phyloP scores from a whole-genome alignment of 1,140 invertebrate genomes.

The Orchestia grillus region DNA sequence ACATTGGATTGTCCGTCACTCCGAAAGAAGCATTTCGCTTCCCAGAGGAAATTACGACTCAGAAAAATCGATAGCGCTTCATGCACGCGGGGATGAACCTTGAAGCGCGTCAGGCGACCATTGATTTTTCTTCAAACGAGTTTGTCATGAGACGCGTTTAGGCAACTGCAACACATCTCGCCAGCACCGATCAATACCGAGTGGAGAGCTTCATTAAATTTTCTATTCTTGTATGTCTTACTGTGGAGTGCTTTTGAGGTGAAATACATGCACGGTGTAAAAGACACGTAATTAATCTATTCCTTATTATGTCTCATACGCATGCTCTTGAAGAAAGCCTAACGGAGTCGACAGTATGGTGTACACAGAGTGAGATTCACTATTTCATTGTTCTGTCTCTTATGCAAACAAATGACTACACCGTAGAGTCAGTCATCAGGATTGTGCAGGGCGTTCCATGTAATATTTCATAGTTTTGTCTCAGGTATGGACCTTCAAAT shows the following conservation, averaged over 20 bases:
- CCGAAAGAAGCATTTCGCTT: constrained; percentile 7
- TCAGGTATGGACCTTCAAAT: too few relatives aligned
- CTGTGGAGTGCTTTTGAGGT: not conserved
- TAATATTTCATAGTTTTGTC: too few relatives aligned
- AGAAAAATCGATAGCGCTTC: constrained; percentile 28
- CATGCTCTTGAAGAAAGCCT: not conserved
- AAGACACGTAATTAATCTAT: not conserved
- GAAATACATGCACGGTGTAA: not conserved
- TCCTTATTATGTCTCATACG: not conserved
- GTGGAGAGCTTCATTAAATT: not conserved
- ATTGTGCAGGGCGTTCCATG: too few relatives aligned
- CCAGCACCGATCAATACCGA: not conserved
- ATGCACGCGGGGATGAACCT: constrained; percentile 4
- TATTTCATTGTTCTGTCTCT: too few relatives aligned
- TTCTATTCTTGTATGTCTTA: not conserved
- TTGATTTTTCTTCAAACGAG: constrained; percentile 45
- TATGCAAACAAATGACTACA: too few relatives aligned
- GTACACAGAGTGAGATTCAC: too few relatives aligned
- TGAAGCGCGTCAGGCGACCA: constrained; percentile 39
- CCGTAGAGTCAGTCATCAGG: too few relatives aligned
- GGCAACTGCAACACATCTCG: not conserved
- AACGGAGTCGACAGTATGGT: not conserved
- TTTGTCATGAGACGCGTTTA: constrained; percentile 21
- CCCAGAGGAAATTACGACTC: constrained; percentile 6
- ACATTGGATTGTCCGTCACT: not conserved